Conservation (phyloP, 2,888 invertebrate genomes). For the Theodoxus fluviatilis region DNA sequence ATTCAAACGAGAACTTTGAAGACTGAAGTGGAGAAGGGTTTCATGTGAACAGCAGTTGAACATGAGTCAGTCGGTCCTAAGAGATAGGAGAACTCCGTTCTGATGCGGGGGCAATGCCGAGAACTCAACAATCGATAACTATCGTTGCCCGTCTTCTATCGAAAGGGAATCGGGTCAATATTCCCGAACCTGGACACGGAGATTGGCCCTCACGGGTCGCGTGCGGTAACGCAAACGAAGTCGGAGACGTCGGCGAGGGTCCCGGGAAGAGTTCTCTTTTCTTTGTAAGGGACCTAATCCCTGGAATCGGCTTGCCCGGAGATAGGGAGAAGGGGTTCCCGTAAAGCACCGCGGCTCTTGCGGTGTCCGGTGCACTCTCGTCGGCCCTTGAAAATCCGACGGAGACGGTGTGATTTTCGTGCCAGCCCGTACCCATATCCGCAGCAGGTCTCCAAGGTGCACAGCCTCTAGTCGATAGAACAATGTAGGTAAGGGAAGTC, state of each 20-base stretch:
- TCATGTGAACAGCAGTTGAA: slow-evolving; percentile 70
- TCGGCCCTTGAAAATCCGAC: slow-evolving; percentile 67
- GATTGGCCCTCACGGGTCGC: slow-evolving; percentile 40
- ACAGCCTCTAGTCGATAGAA: no score
- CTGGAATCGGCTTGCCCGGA: slow-evolving; percentile 66
- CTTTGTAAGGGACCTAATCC: slow-evolving; percentile 65
- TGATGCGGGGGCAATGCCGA: slow-evolving; percentile 36
- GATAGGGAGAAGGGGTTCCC: slow-evolving; percentile 63
- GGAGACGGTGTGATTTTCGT: no score
- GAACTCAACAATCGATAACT: no score
- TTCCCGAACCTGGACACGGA: slow-evolving; percentile 71
- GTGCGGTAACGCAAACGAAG: slow-evolving; percentile 52
- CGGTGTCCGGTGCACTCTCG: no score
- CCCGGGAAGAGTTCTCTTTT: slow-evolving; percentile 67
- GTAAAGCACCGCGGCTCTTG: slow-evolving; percentile 66
- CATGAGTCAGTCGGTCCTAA: slow-evolving; percentile 54
- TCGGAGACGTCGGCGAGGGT: slow-evolving; percentile 60
- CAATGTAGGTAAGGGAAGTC: no score
- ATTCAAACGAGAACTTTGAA: slow-evolving; percentile 72
- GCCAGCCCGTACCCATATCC: no score
- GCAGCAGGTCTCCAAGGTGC: no score
- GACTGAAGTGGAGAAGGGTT: slow-evolving; percentile 69
- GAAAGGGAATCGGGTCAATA: slow-evolving; percentile 65
- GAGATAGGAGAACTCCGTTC: slow-evolving; percentile 52
- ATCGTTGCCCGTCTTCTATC: no score